A percentile compares a stretch with the other conserved stretches of the same genome.
These are phyloP conservation scores for Rhysida immarginata DNA, from an alignment of 1,140 invertebrate species.

Conservation along the genomic window DNA sequence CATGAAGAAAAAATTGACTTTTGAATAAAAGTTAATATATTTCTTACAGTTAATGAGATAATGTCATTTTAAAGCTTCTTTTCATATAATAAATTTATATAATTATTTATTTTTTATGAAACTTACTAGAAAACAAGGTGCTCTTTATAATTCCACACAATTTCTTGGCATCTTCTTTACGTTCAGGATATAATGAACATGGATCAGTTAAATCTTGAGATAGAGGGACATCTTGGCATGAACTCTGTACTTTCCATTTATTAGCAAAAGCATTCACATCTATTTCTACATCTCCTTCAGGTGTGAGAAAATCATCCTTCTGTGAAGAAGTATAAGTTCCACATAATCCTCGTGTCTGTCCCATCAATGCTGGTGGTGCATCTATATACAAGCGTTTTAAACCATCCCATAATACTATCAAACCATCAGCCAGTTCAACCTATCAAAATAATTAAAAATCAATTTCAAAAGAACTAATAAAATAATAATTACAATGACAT, in stretches of 20 bases:
- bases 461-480: background rate
- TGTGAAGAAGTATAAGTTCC: slow-evolving; percentile 75
- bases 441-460: slow-evolving; percentile 22
- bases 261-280: slow-evolving; percentile 60
- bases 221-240: slow-evolving; percentile 42
- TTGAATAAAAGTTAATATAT: no score
- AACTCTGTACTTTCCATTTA: slow-evolving; percentile 68
- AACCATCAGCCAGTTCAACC: slow-evolving; percentile 55
- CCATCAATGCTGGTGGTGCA: slow-evolving; percentile 51
- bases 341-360: slow-evolving; percentile 53
- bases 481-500: no score
- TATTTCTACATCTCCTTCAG: slow-evolving; percentile 63
- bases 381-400: slow-evolving; percentile 61
- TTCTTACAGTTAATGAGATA: no score
- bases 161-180: slow-evolving; percentile 18
- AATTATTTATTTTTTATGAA: no score
- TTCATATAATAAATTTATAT: no score
- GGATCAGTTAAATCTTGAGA: slow-evolving; percentile 19
- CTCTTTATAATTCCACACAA: slow-evolving; percentile 22
- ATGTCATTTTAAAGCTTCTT: no score
- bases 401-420: slow-evolving; percentile 72
- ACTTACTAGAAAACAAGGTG: slow-evolving; percentile 24
- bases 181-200: slow-evolving; percentile 21
- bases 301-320: slow-evolving; percentile 74
- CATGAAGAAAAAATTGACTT: no score